Evolutionary conservation across 2,888 invertebrate genomes (phyloP), one percentile per base, ranked within the genome.

Genomic region (Augiades crinisus): DNA sequence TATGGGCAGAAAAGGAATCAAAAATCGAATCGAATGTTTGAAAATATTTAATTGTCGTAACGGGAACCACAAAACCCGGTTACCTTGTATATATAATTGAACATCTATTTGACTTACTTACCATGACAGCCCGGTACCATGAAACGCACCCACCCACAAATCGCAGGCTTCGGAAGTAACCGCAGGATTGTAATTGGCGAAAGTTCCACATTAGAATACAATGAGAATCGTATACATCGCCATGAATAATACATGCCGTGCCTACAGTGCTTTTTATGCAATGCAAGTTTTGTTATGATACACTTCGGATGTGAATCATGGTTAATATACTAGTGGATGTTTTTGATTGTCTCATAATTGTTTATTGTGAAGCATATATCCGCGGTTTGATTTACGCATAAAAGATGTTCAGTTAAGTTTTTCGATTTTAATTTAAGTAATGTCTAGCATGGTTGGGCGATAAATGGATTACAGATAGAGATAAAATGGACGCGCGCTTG

Each of bases 121-220:
- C 36, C 30, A 13, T 30, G 37, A 14, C 37, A 30, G 16, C 14
- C 3, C 6, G 10, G 10, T 21, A 12, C 40, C 31, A 19, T 7
- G 21, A 47, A 24, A 44, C 22, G 16, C 16, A 46, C 47, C 40
- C 47, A 40, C 47, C 40, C 47, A 38, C 47, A 40, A 47, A 47
- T 47, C 40, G 38, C 47, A 24, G 22, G 49, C 49, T 50, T 50
- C 49, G 49, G 43, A 50, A 50, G 49, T 50, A 34, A 43, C 47
- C 40, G 31, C 41, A 13, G 40, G 34, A 31, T 38, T 47, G 36
- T 50, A 50, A 84, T 86, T 81, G 86, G 88, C 86, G 88, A 88
- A 88, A 89, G 88, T 82, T 65, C 62, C 70, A 56, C 69, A 88
- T 89, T 87, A 87, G 82, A 87, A 89, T 89, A 89, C 88, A 89